phyloP scores from a whole-genome alignment of 2,113 vertebrate genomes.

The Xyrauchen texanus region DNA sequence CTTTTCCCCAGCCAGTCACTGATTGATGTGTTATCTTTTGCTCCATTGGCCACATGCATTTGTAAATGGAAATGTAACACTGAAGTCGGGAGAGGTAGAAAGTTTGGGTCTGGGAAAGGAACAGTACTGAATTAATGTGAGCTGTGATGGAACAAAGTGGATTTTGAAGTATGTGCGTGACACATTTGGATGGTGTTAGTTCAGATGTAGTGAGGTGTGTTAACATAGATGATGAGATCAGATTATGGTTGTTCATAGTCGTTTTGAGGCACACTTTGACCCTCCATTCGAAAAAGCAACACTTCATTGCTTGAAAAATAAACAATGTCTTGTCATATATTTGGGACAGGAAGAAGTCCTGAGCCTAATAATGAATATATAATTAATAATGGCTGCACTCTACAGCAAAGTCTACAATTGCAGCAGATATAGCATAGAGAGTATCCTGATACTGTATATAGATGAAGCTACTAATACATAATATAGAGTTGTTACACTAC shows the following conservation, averaged over 20 bases:
- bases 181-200: conserved; percentile 42
- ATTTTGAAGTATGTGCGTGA: conserved; percentile 37
- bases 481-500: no score
- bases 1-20: conserved; percentile 49
- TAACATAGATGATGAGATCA: conserved; percentile 22
- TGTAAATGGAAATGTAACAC: conserved; percentile 50
- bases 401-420: no score
- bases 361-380: no score
- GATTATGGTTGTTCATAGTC: conserved; percentile 25
- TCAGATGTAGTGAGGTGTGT: conserved; percentile 18
- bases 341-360: no score
- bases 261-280: neutral
- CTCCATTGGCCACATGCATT: conserved; percentile 55
- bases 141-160: conserved; percentile 45
- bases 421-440: no score
- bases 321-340: no score
- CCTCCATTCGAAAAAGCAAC: no score
- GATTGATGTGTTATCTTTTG: conserved; percentile 64
- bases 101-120: neutral
- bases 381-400: no score
- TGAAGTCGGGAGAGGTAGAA: conserved; percentile 8
- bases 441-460: no score
- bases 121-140: conserved; percentile 40
- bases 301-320: no score
- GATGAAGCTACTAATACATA: no score